These are phyloP conservation scores for Rhea pennata DNA, from an alignment of 2,113 vertebrate genomes.

Conservation along the genomic window DNA sequence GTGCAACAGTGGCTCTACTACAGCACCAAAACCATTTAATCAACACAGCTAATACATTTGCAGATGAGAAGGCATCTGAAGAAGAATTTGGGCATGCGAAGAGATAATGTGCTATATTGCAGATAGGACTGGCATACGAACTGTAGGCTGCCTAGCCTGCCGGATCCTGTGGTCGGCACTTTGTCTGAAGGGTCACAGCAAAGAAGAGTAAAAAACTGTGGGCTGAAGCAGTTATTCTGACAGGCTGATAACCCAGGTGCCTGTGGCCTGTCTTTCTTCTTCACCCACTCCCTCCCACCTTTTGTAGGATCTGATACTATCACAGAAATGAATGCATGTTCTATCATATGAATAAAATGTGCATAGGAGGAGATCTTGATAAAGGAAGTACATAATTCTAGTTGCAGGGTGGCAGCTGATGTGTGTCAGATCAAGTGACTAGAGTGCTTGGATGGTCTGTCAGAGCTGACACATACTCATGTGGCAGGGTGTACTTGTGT, in stretches of 20 bases:
- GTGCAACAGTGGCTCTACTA: neutral
- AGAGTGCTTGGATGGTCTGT: neutral
- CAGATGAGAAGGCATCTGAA: conserved; percentile 36
- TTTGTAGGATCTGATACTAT: neutral
- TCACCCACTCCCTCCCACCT: neutral
- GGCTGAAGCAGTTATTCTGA: neutral
- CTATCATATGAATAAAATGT: neutral
- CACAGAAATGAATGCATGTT: neutral
- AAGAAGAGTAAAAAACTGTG: neutral
- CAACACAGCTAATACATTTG: neutral
- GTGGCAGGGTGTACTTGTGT: neutral
- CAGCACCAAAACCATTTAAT: conserved; percentile 2
- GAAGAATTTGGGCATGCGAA: neutral
- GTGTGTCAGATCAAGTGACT: neutral
- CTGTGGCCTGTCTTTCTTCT: neutral
- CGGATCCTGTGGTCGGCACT: neutral
- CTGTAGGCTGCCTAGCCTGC: neutral
- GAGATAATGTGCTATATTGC: neutral
- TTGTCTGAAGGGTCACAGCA: neutral
- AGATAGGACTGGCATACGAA: neutral
- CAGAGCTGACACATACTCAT: neutral
- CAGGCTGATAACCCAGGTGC: neutral
- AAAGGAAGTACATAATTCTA: neutral
- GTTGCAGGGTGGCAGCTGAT: neutral
- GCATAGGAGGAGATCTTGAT: neutral